These are phyloP conservation scores for Lepidostoma basale DNA, from an alignment of 1,140 invertebrate species.

Conservation along the genomic window DNA sequence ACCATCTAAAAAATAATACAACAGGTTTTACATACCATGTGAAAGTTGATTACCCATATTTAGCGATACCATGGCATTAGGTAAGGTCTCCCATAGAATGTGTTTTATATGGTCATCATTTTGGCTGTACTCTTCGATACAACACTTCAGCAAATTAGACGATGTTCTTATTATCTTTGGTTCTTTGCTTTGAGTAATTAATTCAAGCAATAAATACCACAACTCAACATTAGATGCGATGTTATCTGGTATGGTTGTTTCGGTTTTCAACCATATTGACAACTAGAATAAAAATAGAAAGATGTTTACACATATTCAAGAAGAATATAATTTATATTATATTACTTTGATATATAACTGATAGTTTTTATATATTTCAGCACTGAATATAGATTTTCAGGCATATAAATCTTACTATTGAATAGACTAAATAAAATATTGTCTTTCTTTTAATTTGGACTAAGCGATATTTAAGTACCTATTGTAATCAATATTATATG, in stretches of 20 bases:
- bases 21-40: constrained; percentile 6
- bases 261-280: constrained; percentile 33
- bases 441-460: neutral
- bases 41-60: constrained; percentile 3
- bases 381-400: no score
- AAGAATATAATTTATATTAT: neutral
- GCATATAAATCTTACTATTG: no score
- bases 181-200: constrained; percentile 28
- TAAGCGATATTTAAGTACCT: no score
- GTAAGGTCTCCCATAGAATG: constrained; percentile 36
- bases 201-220: constrained; percentile 39
- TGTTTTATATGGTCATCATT: constrained; percentile 26
- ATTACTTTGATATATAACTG: no score
- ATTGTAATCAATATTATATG: neutral
- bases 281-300: constrained; percentile 32
- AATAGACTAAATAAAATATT: no score
- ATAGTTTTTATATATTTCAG: no score
- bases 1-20: no score
- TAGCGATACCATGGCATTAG: constrained; percentile 21
- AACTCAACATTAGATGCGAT: constrained; percentile 14
- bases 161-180: constrained; percentile 4
- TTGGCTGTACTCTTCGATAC: constrained; percentile 20
- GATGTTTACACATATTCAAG: neutral
- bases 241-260: constrained; percentile 25
- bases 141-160: constrained; percentile 27